Evolutionary conservation across 2,888 invertebrate genomes (phyloP), one percentile per base, ranked within the genome.

Genomic region (Unio pictorum): DNA sequence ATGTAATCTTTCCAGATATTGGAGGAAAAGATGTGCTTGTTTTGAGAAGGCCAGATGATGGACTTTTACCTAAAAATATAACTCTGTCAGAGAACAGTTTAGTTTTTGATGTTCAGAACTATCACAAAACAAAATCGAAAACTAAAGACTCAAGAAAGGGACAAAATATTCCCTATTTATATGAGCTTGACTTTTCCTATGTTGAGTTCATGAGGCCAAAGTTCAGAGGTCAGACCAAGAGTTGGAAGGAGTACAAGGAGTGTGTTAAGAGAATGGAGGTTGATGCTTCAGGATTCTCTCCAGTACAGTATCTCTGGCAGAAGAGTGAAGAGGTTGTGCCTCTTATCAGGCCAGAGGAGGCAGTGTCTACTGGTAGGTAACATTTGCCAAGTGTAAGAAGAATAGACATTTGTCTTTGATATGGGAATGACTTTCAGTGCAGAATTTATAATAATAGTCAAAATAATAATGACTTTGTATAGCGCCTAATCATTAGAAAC

Each of bases 191-290:
- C 26, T 86, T 83, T 76, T 86, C 86, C 5, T 82, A 79, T 60
- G 64, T 75, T 28, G 75, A 78, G 20, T 75, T 75, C 62, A 72
- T 74, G 64, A 70, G 55, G 56, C 58, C 18, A 68, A 66, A 56
- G 67, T 59, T 45, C 76, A 69, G 26, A 71, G 78, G 61, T 64
- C 78, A 30, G 57, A 83, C 82, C 58, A 66, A 65, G 45, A 88
- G 82, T 73, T 88, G 88, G 88, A 68, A 66, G 23, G 86, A 87
- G 55, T 86, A 84, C 68, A 86, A 86, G 69, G 45, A 64, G 23
- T 79, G 76, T 30, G 28, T 78, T 55, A 26, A 30, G 20, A 66
- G 63, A 23, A 64, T 64, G 30, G 65, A 63, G 23, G 65, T 66
- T 34, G 45, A 63, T 45, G 55, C 34, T n/a, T 34, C 55, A 18